Base-by-base conservation (phyloP, 2,888 invertebrate genomes). In the Crematogaster levior region DNA sequence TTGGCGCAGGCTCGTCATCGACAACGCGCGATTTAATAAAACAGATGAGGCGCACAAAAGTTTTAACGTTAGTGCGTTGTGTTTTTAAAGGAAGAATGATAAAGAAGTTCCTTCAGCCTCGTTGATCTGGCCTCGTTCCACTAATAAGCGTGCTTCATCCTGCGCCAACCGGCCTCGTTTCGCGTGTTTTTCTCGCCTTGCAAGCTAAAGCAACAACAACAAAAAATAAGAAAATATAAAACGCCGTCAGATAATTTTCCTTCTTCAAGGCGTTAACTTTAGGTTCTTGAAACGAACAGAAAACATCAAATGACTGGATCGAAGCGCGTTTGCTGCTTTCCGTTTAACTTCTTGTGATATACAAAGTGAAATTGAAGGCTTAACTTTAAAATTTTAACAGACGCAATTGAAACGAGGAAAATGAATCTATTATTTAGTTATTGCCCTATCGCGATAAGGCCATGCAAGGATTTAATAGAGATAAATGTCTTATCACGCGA, bases 71-170 rank as follows among this genome's bases (percentile, higher is more conserved):
- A 61, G 30, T 43, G 24, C 48, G n/a, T 34, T 74, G 30, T 84
- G 60, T 88, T 83, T 85, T 80, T 53, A 82, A 88, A 89, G 83
- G 82, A 84, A 88, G 83, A 77, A 61, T 79, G 84, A 88, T 85
- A 84, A 88, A 88, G 88, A 83, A 83, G 70, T 82, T 88, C 80
- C 82, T 68, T 80, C 83, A 72, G 82, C 81, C 82, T 88, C 84
- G 86, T 73, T 40, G 83, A 61, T 84, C 82, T 81, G 89, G 81
- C 88, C 89, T 85, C 89, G 85, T 88, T 88, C 82, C 82, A 56
- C 83, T 84, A 70, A 70, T 66, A 68, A 72, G 70, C 84, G 83
- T 61, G 83, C 73, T 81, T 84, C 85, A 77, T 77, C 56, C 83
- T 82, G 77, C 81, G 56, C 60, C 73, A 72, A 72, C 21, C 72